These are phyloP conservation scores for Leucania comma DNA, from an alignment of 2,888 invertebrate genomes.

Conservation along the genomic window DNA sequence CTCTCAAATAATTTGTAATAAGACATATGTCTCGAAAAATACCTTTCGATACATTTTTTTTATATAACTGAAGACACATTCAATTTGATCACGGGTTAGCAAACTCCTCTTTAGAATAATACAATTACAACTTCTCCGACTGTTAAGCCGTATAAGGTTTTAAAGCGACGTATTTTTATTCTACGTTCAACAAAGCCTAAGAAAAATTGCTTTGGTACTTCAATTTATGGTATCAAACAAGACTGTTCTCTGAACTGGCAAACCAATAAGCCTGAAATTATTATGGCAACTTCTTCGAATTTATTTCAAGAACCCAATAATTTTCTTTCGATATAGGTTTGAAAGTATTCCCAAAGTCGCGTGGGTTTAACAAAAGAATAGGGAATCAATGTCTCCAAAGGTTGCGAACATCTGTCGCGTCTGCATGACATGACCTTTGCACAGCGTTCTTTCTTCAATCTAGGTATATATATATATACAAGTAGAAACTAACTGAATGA, in stretches of 20 bases:
- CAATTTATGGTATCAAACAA: conserved; percentile 36
- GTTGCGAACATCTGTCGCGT: conserved; percentile 56
- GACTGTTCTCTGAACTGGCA: conserved; percentile 31
- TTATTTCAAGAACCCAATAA: conserved; percentile 27
- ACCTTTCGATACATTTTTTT: no score
- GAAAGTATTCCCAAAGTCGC: conserved; percentile 28
- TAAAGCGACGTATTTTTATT: neutral
- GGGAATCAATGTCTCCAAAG: conserved; percentile 54
- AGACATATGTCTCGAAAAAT: no score
- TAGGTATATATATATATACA: no score
- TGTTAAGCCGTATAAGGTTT: conserved; percentile 18
- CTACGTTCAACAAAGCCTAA: conserved; percentile 15
- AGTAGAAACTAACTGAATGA: no score
- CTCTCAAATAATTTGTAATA: no score
- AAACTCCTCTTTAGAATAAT: conserved; percentile 5
- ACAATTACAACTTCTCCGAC: conserved; percentile 31
- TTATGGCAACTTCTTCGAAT: conserved; percentile 32
- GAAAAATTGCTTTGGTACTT: conserved; percentile 30
- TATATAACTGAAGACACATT: no score
- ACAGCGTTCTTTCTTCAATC: conserved; percentile 21
- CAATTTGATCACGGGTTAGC: neutral
- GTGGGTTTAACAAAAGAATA: conserved; percentile 39
- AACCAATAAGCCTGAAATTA: conserved; percentile 46
- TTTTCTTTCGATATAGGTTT: conserved; percentile 26
- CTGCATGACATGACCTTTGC: conserved; percentile 53